Conservation (phyloP, 1,140 invertebrate species). For the Cydia fagiglandana region DNA sequence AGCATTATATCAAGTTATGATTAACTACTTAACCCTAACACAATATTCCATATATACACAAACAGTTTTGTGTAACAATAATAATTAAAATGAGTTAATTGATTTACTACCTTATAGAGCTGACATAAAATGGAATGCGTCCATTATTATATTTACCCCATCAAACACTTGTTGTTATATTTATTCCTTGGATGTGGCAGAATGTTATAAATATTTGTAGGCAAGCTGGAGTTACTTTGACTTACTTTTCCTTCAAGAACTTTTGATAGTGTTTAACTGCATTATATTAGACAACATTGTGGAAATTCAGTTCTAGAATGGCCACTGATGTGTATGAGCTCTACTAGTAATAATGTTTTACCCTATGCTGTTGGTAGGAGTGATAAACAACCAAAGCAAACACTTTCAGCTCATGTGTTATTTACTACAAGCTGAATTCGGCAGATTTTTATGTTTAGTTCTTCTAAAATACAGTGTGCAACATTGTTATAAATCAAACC, state of each 20-base stretch:
- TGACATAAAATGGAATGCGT: slow-evolving; percentile 28
- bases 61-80: slow-evolving; percentile 49
- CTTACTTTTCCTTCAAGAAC: too few relatives aligned
- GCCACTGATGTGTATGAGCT: neutral
- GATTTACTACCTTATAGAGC: slow-evolving; percentile 17
- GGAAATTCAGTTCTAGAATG: neutral
- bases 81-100: slow-evolving; percentile 14
- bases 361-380: neutral
- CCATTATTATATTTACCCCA: neutral
- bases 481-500: neutral
- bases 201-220: neutral
- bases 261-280: too few relatives aligned
- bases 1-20: slow-evolving; percentile 45
- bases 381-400: neutral
- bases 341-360: neutral
- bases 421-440: neutral
- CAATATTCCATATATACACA: slow-evolving; percentile 75
- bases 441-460: neutral
- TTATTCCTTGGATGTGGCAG: neutral
- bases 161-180: neutral
- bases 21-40: slow-evolving; percentile 74
- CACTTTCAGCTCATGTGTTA: neutral
- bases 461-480: neutral
- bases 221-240: neutral
- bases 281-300: neutral